A percentile compares a stretch with the other conserved stretches of the same genome.
Conservation (phyloP, 2,113 vertebrate species). For the Clinocottus analis region DNA sequence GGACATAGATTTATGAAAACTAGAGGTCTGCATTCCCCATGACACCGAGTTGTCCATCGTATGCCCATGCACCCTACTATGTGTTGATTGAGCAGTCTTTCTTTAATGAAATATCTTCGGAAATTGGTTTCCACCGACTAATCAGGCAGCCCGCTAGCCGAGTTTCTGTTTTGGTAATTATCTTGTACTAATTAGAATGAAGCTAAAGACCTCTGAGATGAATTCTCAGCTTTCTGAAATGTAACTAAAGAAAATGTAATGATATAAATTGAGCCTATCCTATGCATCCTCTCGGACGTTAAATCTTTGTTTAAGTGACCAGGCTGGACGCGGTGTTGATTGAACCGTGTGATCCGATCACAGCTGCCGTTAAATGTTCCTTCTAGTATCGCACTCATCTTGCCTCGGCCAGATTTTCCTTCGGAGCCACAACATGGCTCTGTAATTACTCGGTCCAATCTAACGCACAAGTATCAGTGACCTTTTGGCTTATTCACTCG, state of each 20-base stretch:
- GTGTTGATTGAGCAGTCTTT: slow-evolving; percentile 73
- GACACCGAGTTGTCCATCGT: slow-evolving; percentile 45
- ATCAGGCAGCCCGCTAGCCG: slow-evolving; percentile 72
- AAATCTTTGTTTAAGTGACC: slow-evolving; percentile 53
- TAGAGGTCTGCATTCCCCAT: slow-evolving; percentile 29
- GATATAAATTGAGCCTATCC: slow-evolving; percentile 63
- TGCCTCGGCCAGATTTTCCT: slow-evolving; percentile 9
- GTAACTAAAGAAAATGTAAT: slow-evolving; percentile 82
- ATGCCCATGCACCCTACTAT: slow-evolving; percentile 24
- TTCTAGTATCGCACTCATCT: neutral
- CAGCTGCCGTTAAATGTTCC: slow-evolving; percentile 12
- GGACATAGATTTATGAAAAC: slow-evolving; percentile 58
- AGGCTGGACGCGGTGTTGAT: slow-evolving; percentile 21
- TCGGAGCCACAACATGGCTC: slow-evolving; percentile 6
- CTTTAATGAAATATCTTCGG: slow-evolving; percentile 77
- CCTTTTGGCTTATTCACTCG: slow-evolving; percentile 44
- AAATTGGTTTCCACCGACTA: slow-evolving; percentile 81
- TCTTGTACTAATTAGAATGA: slow-evolving; percentile 83
- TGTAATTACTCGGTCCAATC: slow-evolving; percentile 44
- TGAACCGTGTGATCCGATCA: slow-evolving; percentile 1
- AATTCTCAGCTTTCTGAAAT: slow-evolving; percentile 81
- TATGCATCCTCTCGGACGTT: slow-evolving; percentile 58
- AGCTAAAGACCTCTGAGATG: slow-evolving; percentile 83
- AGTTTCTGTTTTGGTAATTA: slow-evolving; percentile 85
- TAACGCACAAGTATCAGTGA: slow-evolving; percentile 52